phyloP scores from a whole-genome alignment of 2,113 vertebrate species.

The Nycticebus coucang region DNA sequence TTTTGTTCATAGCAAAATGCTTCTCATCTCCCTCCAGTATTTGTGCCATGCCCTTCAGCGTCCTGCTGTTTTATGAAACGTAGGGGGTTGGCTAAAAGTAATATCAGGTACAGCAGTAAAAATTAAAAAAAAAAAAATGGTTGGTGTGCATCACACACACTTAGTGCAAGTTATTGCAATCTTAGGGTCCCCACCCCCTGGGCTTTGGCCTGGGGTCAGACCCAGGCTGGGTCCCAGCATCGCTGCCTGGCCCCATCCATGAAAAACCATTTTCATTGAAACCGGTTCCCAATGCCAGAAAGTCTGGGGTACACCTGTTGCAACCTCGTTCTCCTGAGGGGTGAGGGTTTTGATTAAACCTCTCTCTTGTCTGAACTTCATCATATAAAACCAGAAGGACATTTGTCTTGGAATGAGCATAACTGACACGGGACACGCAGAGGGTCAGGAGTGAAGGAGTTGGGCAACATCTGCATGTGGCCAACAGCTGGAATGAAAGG shows the following conservation, averaged over 20 bases:
- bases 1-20: not conserved
- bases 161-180: not conserved
- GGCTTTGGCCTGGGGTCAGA: too few species aligned
- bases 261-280: too few species aligned
- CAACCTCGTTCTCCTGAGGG: not conserved
- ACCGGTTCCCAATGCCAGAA: too few species aligned
- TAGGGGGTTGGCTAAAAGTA: not conserved
- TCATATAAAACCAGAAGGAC: not conserved
- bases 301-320: too few species aligned
- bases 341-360: not conserved
- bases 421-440: not conserved
- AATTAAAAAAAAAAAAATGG: not conserved
- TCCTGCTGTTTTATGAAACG: not conserved
- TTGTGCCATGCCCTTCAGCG: not conserved
- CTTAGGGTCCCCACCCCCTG: too few species aligned
- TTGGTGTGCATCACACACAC: not conserved
- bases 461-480: fast-evolving
- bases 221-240: too few species aligned
- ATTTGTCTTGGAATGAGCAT: not conserved
- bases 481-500: not conserved
- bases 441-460: fast-evolving
- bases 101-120: too few species aligned
- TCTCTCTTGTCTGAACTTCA: not conserved
- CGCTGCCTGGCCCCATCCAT: too few species aligned
- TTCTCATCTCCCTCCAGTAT: not conserved